phyloP scores from a whole-genome alignment of 53 echinoderm and acorn worm species.

The Actinopyga echinites region DNA sequence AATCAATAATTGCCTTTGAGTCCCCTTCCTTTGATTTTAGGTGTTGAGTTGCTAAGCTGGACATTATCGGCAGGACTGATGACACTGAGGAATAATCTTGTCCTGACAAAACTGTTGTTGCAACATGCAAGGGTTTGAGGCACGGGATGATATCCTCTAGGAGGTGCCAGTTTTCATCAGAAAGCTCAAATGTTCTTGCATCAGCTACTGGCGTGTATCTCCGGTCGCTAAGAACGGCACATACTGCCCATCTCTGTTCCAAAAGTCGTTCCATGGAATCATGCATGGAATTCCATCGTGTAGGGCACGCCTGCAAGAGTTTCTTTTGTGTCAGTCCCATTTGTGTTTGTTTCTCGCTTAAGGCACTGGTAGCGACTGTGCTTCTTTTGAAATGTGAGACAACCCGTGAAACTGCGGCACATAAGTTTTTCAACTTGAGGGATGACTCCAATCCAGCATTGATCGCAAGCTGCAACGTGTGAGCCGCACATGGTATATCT shows the following conservation, averaged over 20 bases:
- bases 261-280: conserved; percentile 30
- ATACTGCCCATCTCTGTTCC: conserved; percentile 58
- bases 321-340: conserved; percentile 29
- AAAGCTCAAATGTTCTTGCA: conserved; percentile 47
- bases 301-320: conserved; percentile 29
- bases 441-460: conserved; percentile 28
- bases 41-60: conserved; percentile 10
- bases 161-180: conserved; percentile 37
- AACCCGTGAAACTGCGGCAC: conserved; percentile 19
- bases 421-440: not conserved
- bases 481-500: conserved; percentile 53
- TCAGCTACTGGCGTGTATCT: conserved; percentile 38
- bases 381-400: conserved; percentile 48
- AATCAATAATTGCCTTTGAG: not conserved
- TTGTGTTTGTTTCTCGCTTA: conserved; percentile 39
- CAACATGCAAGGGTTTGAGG: conserved; percentile 54
- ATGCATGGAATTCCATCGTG: conserved; percentile 40
- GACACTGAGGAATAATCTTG: conserved; percentile 30
- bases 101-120: conserved; percentile 56
- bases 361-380: conserved; percentile 35
- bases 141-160: conserved; percentile 35
- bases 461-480: conserved; percentile 58
- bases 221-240: conserved; percentile 43
- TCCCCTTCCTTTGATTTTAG: not conserved
- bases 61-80: conserved; percentile 20